phyloP scores from a whole-genome alignment of 2,113 vertebrate species.

The Paramisgurnus dabryanus region DNA sequence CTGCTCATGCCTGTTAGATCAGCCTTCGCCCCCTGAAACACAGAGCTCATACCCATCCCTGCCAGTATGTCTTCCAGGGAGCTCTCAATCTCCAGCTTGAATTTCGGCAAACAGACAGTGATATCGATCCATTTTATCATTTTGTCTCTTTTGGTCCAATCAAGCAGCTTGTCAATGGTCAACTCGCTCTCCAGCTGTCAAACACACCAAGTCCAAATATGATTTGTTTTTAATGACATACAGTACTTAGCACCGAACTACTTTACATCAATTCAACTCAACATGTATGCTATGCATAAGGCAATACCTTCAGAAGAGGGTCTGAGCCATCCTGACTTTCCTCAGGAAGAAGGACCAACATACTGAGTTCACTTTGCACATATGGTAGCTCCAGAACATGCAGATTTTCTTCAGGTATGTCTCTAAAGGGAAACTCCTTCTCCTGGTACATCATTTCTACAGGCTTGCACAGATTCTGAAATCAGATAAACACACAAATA shows the following conservation, averaged over 20 bases:
- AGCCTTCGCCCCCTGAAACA: conserved; percentile 77
- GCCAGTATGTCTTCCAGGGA: conserved; percentile 74
- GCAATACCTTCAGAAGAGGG: conserved; percentile 80
- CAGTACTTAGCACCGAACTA: no score
- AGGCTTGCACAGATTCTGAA: conserved; percentile 77
- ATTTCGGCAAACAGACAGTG: conserved; percentile 80
- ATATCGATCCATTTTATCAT: conserved; percentile 72
- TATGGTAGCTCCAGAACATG: conserved; percentile 88
- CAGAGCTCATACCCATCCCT: conserved; percentile 78
- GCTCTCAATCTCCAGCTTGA: conserved; percentile 86
- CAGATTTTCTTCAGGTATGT: conserved; percentile 72
- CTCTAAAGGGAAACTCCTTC: conserved; percentile 76
- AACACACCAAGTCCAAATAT: conserved; percentile 13
- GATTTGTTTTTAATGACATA: neutral
- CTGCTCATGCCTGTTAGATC: conserved; percentile 88
- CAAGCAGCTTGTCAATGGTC: conserved; percentile 77
- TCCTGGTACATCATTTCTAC: conserved; percentile 92
- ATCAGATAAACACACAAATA: neutral
- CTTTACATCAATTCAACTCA: no score
- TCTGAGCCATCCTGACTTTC: conserved; percentile 71
- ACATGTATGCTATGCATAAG: no score
- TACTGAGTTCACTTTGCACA: conserved; percentile 78
- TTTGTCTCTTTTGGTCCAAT: conserved; percentile 80
- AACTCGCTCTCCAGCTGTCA: conserved; percentile 84
- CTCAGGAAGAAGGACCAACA: conserved; percentile 87